Evolutionary conservation across 2,888 invertebrate genomes (phyloP), one percentile per base, ranked within the genome.

Genomic region (Pinctada fucata): DNA sequence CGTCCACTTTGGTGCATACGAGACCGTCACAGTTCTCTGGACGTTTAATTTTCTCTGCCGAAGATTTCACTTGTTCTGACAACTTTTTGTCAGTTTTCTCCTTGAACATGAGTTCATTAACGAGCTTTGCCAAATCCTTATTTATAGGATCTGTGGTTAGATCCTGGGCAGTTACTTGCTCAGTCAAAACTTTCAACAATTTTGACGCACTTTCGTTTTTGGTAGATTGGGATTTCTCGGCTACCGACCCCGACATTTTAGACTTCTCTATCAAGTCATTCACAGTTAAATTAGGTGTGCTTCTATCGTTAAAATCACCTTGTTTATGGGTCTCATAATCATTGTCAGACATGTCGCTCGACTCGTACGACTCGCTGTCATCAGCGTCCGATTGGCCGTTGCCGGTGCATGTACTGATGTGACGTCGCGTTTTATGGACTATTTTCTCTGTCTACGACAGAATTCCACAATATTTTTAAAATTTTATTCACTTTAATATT

Each of bases 11-110:
- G 2, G 71, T 71, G 4, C 45, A 68, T 10, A 72, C 67, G 3
- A 78, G 50, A 45, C 16, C 58, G 45, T 78, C 68, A 73, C 78
- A 73, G 58, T 78, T 78, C 0, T 73, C 69, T 68, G 78, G 78
- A 45, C 78, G 6, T 58, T 10, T 58, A 6, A 13, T 13, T 58
- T 58, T 58, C 8, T 58, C 13, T 10, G 8, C 16, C 8, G 16
- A 8, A 31, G 31, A 31, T 31, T 31, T 31, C 31, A 31, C 31
- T 31, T 31, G 31, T 66, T 66, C 66, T 16, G 10, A 8, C 66
- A 66, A 16, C 16, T 66, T 66, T 66, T 66, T 66, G 16, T 66
- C 66, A 8, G 31, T n/a, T 66, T 66, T 2, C 6, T 16, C 66
- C 16, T 66, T 66, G 2, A 66, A 8, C 66, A 66, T 66, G 6